Conservation (phyloP, 2,888 invertebrate genomes). For the Coenonympha glycerion region DNA sequence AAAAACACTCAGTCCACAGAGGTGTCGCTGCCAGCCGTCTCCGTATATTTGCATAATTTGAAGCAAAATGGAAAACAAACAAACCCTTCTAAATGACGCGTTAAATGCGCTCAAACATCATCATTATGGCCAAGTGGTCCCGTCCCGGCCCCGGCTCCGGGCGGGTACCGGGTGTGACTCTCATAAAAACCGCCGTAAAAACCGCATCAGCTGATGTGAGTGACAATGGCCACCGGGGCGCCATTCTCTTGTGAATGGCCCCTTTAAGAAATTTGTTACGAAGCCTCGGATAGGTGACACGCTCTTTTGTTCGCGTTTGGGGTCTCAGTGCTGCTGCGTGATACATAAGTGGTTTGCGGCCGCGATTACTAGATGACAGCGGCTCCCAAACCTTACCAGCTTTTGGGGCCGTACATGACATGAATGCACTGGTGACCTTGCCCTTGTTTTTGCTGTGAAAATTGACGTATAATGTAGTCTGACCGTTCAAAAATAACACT, state of each 20-base stretch:
- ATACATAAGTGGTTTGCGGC: too few species aligned
- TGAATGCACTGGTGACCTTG: too few species aligned
- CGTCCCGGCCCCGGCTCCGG: conserved; percentile 36
- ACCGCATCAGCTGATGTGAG: conserved; percentile 43
- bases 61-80: conserved; percentile 40
- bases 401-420: too few species aligned
- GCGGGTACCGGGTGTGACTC: conserved; percentile 24
- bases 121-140: conserved; percentile 60
- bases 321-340: too few species aligned
- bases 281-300: conserved; percentile 58
- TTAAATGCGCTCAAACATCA: conserved; percentile 65
- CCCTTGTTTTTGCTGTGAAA: too few species aligned
- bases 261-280: conserved; percentile 68
- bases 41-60: conserved; percentile 20
- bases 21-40: neutral
- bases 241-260: conserved; percentile 55
- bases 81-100: conserved; percentile 64
- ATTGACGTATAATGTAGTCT: too few species aligned
- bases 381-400: too few species aligned
- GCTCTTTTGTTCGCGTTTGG: conserved; percentile 28
- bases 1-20: neutral
- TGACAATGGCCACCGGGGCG: conserved; percentile 47
- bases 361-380: conserved; percentile 50
- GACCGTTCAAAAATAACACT: too few species aligned
- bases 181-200: conserved; percentile 54